phyloP scores from a whole-genome alignment of 2,113 vertebrate species.

The Pelusios castaneus region DNA sequence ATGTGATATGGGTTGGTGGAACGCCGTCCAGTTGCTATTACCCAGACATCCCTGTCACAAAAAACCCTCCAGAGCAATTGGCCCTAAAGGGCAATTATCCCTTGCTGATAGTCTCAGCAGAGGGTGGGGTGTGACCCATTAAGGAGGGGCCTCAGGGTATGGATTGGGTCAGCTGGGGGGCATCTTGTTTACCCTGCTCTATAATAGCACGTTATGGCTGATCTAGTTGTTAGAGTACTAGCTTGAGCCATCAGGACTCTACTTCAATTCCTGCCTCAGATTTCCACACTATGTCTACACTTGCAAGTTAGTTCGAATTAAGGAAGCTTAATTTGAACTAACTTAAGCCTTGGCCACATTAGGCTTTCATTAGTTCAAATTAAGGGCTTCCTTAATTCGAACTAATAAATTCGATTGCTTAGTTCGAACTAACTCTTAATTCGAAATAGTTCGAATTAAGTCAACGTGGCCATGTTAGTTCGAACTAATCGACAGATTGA shows the following conservation, averaged over 20 bases:
- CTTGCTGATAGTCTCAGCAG: neutral
- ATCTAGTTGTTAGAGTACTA: neutral
- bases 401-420: no score
- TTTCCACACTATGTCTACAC: no score
- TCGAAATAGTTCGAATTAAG: no score
- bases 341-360: no score
- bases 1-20: neutral
- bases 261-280: neutral
- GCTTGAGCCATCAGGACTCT: neutral
- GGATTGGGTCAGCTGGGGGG: neutral
- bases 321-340: no score
- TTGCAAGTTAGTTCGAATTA: no score
- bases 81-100: neutral
- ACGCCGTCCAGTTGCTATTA: neutral
- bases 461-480: no score
- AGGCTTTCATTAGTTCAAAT: no score
- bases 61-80: neutral
- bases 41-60: neutral
- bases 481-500: no score
- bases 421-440: no score
- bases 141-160: neutral
- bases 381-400: no score
- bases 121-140: neutral
- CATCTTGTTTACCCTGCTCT: neutral
- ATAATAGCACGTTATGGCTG: neutral